Base-by-base conservation (phyloP, 2,888 invertebrate species). In the Matsumyia berberina region DNA sequence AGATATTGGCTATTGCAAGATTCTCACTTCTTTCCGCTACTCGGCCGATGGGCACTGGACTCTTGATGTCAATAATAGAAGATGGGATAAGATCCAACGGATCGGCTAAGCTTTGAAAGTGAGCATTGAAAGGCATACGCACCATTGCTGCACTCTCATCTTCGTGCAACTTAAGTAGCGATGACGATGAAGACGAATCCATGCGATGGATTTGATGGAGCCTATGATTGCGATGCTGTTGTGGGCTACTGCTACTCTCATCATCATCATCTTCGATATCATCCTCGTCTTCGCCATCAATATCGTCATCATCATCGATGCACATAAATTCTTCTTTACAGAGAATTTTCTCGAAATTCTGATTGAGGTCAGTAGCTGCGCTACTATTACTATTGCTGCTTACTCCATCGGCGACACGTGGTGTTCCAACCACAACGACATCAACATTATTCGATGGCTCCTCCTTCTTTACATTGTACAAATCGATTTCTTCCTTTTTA, bases 281-380 rank as follows among this genome's bases (percentile, higher is more conserved):
- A 0, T 80, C 79, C 1, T 86, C 78, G 15, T 73, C 74, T 46
- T 89, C 88, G 57, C 86, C 87, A 79, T 88, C 88, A 35, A 88
- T 89, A 37, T 88, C 89, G 33, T 90, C 90, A 72, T 91, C 91
- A 86, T 91, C 91, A 74, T 90, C 91, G 86, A 90, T 89, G 88
- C 90, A 90, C 89, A 89, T 88, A 72, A 91, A 89, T 87, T 91
- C 91, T 87, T 91, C 92, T 73, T 91, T 91, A 78, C 92, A 91
- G 72, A 91, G 90, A 82, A 91, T 91, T 86, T 91, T 91, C 86
- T 91, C 91, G 86, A 91, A 91, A 88, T 91, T 91, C 82, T 91
- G 91, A 89, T 91, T 91, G 9, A 91, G 88, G 88, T 91, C 91
- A 39, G 90, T 89, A 31, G 90, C 89, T 29, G 87, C 86, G 69